Evolutionary conservation across 2,888 invertebrate species (phyloP), one percentile per base, ranked within the genome.

Genomic region (Andricus quercusramuli): DNA sequence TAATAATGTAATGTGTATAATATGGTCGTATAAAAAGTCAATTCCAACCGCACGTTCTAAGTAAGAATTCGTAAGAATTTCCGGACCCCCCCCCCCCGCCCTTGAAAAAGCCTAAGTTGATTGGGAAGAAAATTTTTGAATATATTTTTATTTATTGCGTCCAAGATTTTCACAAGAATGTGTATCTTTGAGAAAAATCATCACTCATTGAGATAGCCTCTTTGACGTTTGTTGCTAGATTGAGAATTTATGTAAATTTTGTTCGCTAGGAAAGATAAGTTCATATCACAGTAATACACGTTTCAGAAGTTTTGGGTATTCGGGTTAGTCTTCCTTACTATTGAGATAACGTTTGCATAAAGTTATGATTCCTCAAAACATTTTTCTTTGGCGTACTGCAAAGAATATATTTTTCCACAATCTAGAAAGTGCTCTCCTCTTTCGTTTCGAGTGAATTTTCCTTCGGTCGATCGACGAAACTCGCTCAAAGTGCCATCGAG

Each of bases 321-420:
- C 22, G 56, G 11, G n/a, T 59, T 59, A 59, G 56, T 11, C 56
- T 59, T 22, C 22, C n/a, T 22, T 59, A 22, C 22, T 22, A 22
- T 59, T 59, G 56, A n/a, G 56, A 22, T 59, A 59, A 59, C 56
- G n/a, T 59, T 59, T 59, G 56, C 56, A 59, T 59, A 11, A 59
- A 59, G 56, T 59, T 59, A 59, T 59, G 56, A 59, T 59, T 41
- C 41, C 22, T 41, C 6, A 41, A 67, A 67, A 67, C n/a, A 37
- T 67, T 67, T 22, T 67, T 22, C 41, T 67, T 41, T 67, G 22
- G 22, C 22, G 56, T 22, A 22, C 22, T 2, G 56, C n/a, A 59
- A n/a, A 59, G 56, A 59, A 59, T 59, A 22, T 59, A 59, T 59
- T 59, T 59, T n/a, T 22, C 41, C 13, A 22, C 41, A 67, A 41